These are phyloP conservation scores for Cantharis rufa DNA, from an alignment of 2,888 invertebrate genomes.

Conservation along the genomic window DNA sequence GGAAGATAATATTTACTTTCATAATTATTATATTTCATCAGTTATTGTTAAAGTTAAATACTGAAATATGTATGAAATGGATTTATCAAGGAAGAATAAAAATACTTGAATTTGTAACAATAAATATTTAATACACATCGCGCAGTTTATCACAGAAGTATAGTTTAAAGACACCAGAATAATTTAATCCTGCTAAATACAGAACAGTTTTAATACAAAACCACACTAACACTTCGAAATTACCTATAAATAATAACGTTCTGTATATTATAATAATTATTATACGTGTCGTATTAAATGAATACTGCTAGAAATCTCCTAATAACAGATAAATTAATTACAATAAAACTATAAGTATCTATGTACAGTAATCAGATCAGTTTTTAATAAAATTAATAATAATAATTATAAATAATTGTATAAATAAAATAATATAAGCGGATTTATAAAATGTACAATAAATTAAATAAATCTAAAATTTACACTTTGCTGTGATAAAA, in stretches of 20 bases:
- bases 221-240: constrained; percentile 9
- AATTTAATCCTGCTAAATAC: constrained; percentile 15
- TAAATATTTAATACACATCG: constrained; percentile 30
- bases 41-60: background rate
- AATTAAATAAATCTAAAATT: constrained; percentile 31
- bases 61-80: constrained; percentile 5
- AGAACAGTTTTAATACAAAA: constrained; percentile 15
- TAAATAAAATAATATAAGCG: constrained; percentile 31
- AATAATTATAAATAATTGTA: constrained; percentile 27
- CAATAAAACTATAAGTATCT: background rate
- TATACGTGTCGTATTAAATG: constrained; percentile 17
- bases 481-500: constrained; percentile 33
- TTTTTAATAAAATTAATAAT: constrained; percentile 28
- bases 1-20: constrained; percentile 44
- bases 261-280: background rate
- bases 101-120: constrained; percentile 28
- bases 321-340: constrained; percentile 16
- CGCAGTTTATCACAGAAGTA: constrained; percentile 31
- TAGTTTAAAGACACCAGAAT: constrained; percentile 28
- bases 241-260: constrained; percentile 1
- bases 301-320: constrained; percentile 31
- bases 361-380: constrained; percentile 3
- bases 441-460: constrained; percentile 30
- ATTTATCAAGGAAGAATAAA: constrained; percentile 8
- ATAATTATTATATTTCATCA: constrained; percentile 30